phyloP scores from a whole-genome alignment of 2,797 vertebrate genomes.

The Sylvilagus floridanus region DNA sequence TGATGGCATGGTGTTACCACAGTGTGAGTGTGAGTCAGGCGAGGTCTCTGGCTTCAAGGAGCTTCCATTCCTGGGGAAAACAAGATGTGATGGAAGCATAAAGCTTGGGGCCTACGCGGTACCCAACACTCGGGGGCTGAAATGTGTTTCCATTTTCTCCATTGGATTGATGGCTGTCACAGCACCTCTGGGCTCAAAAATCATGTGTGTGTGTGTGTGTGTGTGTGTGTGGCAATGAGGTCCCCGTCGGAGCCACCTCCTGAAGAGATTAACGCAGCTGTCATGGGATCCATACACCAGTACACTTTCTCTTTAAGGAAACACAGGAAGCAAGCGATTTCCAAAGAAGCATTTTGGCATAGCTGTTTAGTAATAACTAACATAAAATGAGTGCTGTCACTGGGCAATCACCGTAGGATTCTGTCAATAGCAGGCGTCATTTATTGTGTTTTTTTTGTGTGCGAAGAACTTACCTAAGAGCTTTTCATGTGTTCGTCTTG shows the following conservation, averaged over 20 bases:
- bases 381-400: background rate
- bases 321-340: background rate
- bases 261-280: too few relatives aligned
- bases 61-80: background rate
- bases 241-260: too few relatives aligned
- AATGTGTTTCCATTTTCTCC: background rate
- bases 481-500: background rate
- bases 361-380: background rate
- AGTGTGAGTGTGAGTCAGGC: rapidly evolving
- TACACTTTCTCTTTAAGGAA: background rate
- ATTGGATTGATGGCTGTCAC: background rate
- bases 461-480: background rate
- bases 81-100: background rate
- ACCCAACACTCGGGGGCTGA: background rate
- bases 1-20: background rate
- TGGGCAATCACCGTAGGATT: background rate
- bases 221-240: background rate
- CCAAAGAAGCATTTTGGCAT: background rate
- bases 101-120: background rate
- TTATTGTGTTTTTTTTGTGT: background rate
- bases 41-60: background rate
- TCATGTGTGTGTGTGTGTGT: background rate
- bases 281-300: too few relatives aligned
- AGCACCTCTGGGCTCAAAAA: background rate
- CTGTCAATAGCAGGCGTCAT: background rate